Evolutionary conservation across 2,888 invertebrate genomes (phyloP).

Genomic region (Ormyrus rosae): DNA sequence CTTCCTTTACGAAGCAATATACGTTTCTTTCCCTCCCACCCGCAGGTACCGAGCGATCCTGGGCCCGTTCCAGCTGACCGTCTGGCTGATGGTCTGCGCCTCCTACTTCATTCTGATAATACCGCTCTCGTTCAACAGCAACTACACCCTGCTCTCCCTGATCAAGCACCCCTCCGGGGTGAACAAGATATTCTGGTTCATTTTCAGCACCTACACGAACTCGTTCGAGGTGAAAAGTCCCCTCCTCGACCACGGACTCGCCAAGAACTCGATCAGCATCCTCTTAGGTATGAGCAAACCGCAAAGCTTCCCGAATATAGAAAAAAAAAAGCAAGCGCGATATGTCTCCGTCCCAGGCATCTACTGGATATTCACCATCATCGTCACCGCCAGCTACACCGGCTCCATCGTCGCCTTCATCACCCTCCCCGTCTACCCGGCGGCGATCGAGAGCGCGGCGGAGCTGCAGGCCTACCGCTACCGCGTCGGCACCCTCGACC

Average conservation of each 20-base stretch:
- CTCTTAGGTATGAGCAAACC: slow-evolving; percentile 80
- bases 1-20: no score
- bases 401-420: slow-evolving; percentile 91
- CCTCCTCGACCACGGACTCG: slow-evolving; percentile 81
- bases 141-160: slow-evolving; percentile 83
- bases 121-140: slow-evolving; percentile 83
- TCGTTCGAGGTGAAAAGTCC: slow-evolving; percentile 79
- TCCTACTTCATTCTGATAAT: slow-evolving; percentile 86
- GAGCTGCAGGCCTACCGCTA: slow-evolving; percentile 83
- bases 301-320: no score
- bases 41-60: slow-evolving; percentile 87
- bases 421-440: slow-evolving; percentile 86
- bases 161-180: slow-evolving; percentile 84
- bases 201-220: slow-evolving; percentile 90
- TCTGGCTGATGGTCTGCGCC: slow-evolving; percentile 85
- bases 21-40: no score
- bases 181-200: slow-evolving; percentile 92
- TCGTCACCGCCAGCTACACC: slow-evolving; percentile 89
- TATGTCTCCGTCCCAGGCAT: slow-evolving; percentile 77
- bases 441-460: slow-evolving; percentile 83
- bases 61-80: slow-evolving; percentile 89
- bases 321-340: no score
- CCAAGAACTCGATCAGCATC: slow-evolving; percentile 83
- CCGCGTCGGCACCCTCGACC: slow-evolving; percentile 84
- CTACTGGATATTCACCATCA: slow-evolving; percentile 92